Conservation (phyloP, 2,797 vertebrate genomes). For the Pogoniulus pusillus region DNA sequence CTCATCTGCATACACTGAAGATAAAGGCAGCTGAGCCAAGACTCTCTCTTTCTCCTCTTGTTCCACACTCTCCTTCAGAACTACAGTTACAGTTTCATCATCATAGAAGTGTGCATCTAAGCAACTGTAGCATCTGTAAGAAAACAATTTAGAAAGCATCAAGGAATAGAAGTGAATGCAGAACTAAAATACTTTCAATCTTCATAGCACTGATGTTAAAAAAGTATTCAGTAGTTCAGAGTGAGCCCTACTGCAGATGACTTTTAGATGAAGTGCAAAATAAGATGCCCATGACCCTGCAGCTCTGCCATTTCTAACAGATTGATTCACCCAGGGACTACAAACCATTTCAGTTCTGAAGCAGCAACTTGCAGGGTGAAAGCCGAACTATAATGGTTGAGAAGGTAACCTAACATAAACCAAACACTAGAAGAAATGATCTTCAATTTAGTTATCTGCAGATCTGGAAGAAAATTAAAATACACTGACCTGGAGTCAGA, state of each 20-base stretch:
- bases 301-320: not conserved
- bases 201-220: not conserved
- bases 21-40: constrained; percentile 89
- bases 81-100: constrained; percentile 91
- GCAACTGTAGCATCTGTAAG: constrained; percentile 82
- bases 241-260: not conserved
- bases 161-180: not conserved
- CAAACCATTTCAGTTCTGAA: not conserved
- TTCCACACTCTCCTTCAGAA: constrained; percentile 83
- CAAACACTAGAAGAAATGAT: not conserved
- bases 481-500: constrained; percentile 80
- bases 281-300: not conserved
- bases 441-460: not conserved
- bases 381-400: not conserved
- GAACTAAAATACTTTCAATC: not conserved
- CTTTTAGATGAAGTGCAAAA: not conserved
- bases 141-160: not conserved
- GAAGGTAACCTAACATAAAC: not conserved
- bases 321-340: not conserved
- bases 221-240: not conserved
- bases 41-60: constrained; percentile 83
- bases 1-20: constrained; percentile 80
- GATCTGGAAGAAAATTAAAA: not conserved
- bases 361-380: not conserved
- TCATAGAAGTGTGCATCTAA: constrained; percentile 96